Evolutionary conservation across 2,888 invertebrate genomes (phyloP).

Genomic region (Adela reaumurella): DNA sequence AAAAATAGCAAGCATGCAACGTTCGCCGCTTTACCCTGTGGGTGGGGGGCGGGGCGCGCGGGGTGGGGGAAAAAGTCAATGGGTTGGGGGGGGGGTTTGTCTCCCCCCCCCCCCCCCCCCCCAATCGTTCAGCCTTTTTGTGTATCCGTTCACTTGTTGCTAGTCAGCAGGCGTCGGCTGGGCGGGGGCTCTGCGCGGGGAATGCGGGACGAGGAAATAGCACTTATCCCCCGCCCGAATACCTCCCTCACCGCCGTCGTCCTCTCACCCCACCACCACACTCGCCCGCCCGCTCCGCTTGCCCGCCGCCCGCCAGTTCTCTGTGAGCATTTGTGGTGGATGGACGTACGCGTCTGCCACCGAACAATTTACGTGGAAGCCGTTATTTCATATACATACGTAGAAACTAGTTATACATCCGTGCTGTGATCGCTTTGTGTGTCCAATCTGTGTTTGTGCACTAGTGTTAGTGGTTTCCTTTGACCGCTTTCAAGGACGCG

Average conservation of each 20-base stretch:
- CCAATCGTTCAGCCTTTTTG: slow-evolving; percentile 35
- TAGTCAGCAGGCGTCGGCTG: slow-evolving; percentile 26
- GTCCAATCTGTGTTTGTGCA: slow-evolving; percentile 7
- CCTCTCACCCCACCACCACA: slow-evolving; percentile 21
- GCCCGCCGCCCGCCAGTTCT: slow-evolving; percentile 50
- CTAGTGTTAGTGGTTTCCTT: slow-evolving; percentile 8
- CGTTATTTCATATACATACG: slow-evolving; percentile 13
- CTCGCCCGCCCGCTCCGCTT: slow-evolving; percentile 22
- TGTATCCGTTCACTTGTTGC: slow-evolving; percentile 52
- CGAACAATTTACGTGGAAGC: slow-evolving; percentile 22
- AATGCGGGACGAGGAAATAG: no score
- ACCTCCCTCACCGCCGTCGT: not conserved
- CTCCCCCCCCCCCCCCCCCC: slow-evolving; percentile 16
- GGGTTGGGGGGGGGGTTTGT: no score
- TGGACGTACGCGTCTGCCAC: slow-evolving; percentile 28
- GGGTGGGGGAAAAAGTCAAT: no score
- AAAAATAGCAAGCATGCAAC: no score
- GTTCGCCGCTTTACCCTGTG: no score
- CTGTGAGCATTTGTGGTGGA: slow-evolving; percentile 44
- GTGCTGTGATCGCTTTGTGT: slow-evolving; percentile 6
- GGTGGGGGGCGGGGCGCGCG: no score
- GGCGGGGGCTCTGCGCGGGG: slow-evolving; percentile 10
- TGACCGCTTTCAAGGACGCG: slow-evolving; percentile 32
- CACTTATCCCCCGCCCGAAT: slow-evolving; percentile 10
- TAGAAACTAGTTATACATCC: not conserved